A percentile compares a stretch with the other conserved stretches of the same genome.
These are phyloP conservation scores for Poliocrania exsul DNA, from an alignment of 2,797 vertebrate species.

Conservation along the genomic window DNA sequence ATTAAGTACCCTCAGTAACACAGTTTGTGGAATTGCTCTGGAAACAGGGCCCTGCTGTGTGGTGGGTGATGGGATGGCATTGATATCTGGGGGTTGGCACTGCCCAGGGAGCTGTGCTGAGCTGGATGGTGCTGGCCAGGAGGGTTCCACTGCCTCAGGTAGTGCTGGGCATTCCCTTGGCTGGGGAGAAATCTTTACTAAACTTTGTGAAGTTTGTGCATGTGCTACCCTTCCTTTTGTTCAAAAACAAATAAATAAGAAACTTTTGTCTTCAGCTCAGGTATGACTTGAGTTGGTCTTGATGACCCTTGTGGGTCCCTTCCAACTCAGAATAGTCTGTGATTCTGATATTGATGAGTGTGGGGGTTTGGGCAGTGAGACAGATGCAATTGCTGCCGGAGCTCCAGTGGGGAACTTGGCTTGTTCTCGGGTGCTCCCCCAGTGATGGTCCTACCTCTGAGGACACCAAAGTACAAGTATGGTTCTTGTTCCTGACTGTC, in stretches of 20 bases:
- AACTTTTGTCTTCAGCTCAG: background rate
- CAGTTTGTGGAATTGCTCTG: background rate
- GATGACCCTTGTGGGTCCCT: too few species aligned
- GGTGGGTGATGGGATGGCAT: accelerated
- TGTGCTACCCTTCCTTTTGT: background rate
- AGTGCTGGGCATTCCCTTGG: accelerated
- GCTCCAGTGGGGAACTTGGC: background rate
- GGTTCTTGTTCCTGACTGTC: background rate
- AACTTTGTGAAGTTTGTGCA: background rate
- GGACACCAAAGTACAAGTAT: background rate
- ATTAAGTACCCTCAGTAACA: accelerated
- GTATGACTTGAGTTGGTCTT: background rate
- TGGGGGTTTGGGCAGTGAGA: background rate
- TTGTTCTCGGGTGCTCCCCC: background rate
- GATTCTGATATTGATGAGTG: too few species aligned
- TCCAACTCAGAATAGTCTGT: too few species aligned
- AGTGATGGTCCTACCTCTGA: background rate
- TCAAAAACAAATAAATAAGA: background rate
- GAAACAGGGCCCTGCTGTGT: accelerated
- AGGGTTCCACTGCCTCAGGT: background rate
- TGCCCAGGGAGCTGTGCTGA: accelerated
- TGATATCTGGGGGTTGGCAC: accelerated
- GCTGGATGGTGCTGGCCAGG: accelerated
- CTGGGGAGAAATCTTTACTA: background rate
- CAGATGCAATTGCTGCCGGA: background rate